Evolutionary conservation across 2,888 invertebrate species (phyloP), one percentile per base, ranked within the genome.

Genomic region (Podabrus alpinus): DNA sequence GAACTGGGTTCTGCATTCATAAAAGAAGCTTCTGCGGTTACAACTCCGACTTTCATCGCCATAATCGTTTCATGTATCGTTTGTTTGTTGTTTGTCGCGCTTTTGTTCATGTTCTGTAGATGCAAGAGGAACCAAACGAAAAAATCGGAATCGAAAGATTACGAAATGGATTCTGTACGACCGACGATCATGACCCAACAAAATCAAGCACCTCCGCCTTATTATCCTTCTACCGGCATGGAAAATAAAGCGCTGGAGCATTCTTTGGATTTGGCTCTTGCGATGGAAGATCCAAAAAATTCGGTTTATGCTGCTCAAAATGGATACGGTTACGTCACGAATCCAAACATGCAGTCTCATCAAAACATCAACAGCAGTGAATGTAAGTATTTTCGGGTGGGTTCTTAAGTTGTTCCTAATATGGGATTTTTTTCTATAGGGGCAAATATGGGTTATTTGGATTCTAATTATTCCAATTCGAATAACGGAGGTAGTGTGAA

Each of bases 401-500:
- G 11, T n/a, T 45, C 13, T 25, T 11, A 3, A 15, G 21, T 9
- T 15, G 5, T 59, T 21, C 13, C 15, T 4, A 45, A 15, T 24
- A 15, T 7, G n/a, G 59, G 15, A 4, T 7, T 19, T n/a, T 11
- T 17, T 87, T 11, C n/a, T n/a, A n/a, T 87, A 94, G 95, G 95
- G 92, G 93, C 93, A 79, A 95, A 95, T 88, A 94, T 95, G 93
- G 95, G 94, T 78, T 96, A 96, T 88, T 92, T 95, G 88, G 96
- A 96, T 86, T 95, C 95, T 88, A 95, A 95, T 87, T 96, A 96
- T 88, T 95, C 96, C 75, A 96, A 96, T 87, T 96, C 96, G 76
- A 96, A 96, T 89, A 96, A 96, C 87, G 96, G 96, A n/a, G 97
- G 97, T 80, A 96, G 96, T 83, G 96, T 97, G 74, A 96, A 97